Evolutionary conservation across 2,797 vertebrate species (phyloP), one percentile per base, ranked within the genome.

Genomic region (Amniataba percoides): DNA sequence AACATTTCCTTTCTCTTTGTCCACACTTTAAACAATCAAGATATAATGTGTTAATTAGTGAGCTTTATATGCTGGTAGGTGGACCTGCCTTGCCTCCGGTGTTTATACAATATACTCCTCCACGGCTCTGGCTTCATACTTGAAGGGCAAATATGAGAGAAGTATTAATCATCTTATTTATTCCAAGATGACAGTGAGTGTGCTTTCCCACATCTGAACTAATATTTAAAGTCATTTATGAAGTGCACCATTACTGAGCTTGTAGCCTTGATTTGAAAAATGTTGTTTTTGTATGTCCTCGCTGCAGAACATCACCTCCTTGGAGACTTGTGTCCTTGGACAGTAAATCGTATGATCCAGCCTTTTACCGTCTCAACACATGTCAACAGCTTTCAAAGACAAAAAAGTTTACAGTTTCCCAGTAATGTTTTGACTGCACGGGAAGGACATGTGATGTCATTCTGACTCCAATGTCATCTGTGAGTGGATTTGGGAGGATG

Each of bases 351-450:
- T 31, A n/a, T 43, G 40, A 21, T 31, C 25, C 25, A 56, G 11
- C 2, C 16, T 31, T 19, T 27, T 27, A 14, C 13, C 19, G 13
- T 31, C 10, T 8, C 16, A 21, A 49, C 48, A 43, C 3, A 11
- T 36, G 19, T 64, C 3, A 64, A 5, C 31, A 15, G 15, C 14
- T 18, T 11, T 16, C 49, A 25, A 36, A 36, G 34, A 36, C 6
- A n/a, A n/a, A n/a, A n/a, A n/a, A n/a, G 12, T 16, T 16, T 43
- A 25, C 21, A 67, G 27, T 12, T 49, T 21, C 12, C 12, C 36
- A 43, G 0, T 21, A 11, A 53, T 43, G 56, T 59, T 71, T 43
- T 78, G 75, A 45, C 53, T 51, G 10, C 34, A 69, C 36, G 15
- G 18, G 36, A 10, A 18, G 11, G 27, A 34, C 39, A 14, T 34